Evolutionary conservation across 2,113 vertebrate species (phyloP).

Genomic region (Caracal caracal): DNA sequence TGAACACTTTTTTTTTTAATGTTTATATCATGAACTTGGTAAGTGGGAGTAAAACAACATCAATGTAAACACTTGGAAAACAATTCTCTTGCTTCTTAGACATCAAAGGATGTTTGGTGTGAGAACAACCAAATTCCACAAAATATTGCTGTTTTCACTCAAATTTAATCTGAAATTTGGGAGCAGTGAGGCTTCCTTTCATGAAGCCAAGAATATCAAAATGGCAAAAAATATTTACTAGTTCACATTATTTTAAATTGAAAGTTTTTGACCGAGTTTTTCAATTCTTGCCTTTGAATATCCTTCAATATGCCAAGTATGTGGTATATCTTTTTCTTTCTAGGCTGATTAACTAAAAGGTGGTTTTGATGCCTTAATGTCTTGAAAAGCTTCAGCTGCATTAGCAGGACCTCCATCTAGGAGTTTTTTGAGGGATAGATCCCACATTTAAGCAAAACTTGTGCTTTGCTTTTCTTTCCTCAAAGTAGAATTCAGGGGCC

Average conservation of each 20-base stretch:
- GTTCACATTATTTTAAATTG: neutral
- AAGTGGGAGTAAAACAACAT: neutral
- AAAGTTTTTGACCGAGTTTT: neutral
- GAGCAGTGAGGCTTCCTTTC: neutral
- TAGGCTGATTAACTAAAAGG: neutral
- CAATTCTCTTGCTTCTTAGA: constrained; percentile 35
- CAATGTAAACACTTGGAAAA: neutral
- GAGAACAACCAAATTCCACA: neutral
- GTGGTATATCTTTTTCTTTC: neutral
- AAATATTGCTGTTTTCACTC: neutral
- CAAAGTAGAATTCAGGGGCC: neutral
- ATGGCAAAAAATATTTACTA: neutral
- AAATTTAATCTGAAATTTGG: neutral
- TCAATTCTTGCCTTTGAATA: neutral
- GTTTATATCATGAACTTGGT: neutral
- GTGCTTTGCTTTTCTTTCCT: neutral
- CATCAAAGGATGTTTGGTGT: neutral
- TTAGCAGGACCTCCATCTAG: neutral
- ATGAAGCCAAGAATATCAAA: constrained; percentile 1
- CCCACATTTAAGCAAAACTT: neutral
- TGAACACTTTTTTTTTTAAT: neutral
- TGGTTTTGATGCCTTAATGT: neutral
- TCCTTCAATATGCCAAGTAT: neutral
- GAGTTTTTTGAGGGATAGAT: neutral
- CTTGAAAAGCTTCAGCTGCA: neutral